phyloP scores from a whole-genome alignment of 2,113 vertebrate species.

The Neofelis nebulosa region DNA sequence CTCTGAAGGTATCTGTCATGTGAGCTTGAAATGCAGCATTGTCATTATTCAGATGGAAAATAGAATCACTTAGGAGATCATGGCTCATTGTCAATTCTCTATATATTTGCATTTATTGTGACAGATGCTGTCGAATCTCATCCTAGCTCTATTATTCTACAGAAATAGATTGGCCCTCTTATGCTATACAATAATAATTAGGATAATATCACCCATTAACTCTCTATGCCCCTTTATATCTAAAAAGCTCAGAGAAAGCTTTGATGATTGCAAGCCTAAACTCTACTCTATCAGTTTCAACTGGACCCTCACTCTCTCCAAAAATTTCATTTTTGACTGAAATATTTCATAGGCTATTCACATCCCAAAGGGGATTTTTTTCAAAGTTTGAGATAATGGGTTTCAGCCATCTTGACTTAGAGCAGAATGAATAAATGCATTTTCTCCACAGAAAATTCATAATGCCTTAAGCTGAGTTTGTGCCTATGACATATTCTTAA shows the following conservation, averaged over 20 bases:
- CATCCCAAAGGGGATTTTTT: constrained; percentile 72
- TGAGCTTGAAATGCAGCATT: constrained; percentile 68
- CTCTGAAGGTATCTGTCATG: constrained; percentile 61
- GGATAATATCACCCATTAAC: constrained; percentile 76
- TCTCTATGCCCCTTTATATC: constrained; percentile 61
- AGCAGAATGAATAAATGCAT: constrained; percentile 81
- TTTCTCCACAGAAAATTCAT: constrained; percentile 79
- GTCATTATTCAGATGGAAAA: constrained; percentile 79
- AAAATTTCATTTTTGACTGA: constrained; percentile 74
- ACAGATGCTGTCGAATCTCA: constrained; percentile 80
- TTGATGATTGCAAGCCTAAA: constrained; percentile 64
- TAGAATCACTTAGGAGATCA: constrained; percentile 80
- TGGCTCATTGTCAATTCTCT: constrained; percentile 79
- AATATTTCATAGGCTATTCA: constrained; percentile 73
- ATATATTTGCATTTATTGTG: constrained; percentile 83
- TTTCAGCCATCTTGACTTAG: constrained; percentile 79
- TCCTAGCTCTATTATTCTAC: constrained; percentile 76
- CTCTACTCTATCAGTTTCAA: constrained; percentile 45
- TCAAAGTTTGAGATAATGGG: constrained; percentile 73
- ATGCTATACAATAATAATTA: constrained; percentile 80
- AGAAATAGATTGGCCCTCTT: constrained; percentile 72
- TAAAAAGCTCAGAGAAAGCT: constrained; percentile 57
- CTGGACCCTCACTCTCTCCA: constrained; percentile 55
- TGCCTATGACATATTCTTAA: constrained; percentile 77
- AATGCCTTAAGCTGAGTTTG: constrained; percentile 78